Evolutionary conservation across 2,113 vertebrate species (phyloP).

Genomic region (Ibidorhyncha struthersii): DNA sequence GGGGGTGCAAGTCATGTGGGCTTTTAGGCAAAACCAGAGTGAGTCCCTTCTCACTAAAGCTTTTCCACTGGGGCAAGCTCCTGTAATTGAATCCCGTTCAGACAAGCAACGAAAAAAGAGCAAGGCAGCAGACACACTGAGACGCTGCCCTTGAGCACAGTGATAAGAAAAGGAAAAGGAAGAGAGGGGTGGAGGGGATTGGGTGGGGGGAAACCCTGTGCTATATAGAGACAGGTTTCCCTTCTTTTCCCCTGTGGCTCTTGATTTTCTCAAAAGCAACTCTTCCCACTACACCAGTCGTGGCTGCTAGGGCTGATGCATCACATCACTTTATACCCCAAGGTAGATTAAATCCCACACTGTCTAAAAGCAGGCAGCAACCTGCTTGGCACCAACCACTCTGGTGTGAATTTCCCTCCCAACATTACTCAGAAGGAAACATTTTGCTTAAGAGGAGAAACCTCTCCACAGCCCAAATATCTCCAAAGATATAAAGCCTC

Average conservation of each 20-base stretch:
- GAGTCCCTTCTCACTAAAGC: not conserved
- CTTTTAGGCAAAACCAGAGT: not conserved
- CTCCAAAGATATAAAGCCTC: not conserved
- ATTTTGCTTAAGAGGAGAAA: not conserved
- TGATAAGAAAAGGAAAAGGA: not conserved
- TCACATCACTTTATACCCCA: not conserved
- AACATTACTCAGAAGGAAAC: not conserved
- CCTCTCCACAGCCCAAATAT: not conserved
- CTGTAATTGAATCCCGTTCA: not conserved
- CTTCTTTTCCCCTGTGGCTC: not conserved
- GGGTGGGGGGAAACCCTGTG: not conserved
- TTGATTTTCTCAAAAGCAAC: not conserved
- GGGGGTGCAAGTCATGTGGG: not conserved
- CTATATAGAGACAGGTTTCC: not conserved
- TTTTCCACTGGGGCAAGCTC: not conserved
- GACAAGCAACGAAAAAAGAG: not conserved
- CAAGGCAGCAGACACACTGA: not conserved
- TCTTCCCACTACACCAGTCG: not conserved
- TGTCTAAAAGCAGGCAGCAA: not conserved
- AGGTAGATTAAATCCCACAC: not conserved
- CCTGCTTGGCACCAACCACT: not conserved
- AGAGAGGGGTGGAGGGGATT: not conserved
- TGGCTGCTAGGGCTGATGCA: not conserved
- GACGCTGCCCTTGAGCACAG: not conserved
- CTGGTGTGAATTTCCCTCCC: not conserved